A percentile compares a stretch with the other conserved stretches of the same genome.
These are phyloP conservation scores for Trichopoda pennipes DNA, from an alignment of 2,888 invertebrate species.

Conservation along the genomic window DNA sequence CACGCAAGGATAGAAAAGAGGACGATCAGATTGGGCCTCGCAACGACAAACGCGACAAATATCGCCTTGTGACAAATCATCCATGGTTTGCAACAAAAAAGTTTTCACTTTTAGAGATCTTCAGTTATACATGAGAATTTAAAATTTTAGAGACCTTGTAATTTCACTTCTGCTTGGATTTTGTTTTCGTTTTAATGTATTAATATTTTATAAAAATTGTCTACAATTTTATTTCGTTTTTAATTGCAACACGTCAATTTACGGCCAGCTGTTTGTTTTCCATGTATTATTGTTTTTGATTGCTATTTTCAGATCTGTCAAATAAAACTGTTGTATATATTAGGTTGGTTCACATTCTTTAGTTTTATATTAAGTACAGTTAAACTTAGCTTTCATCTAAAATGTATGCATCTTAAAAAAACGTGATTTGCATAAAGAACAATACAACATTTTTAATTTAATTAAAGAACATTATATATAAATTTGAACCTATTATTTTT, in stretches of 20 bases:
- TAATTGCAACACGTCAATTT: slow-evolving; percentile 67
- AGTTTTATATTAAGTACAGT: no score
- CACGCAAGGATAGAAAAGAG: slow-evolving; percentile 98
- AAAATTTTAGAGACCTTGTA: slow-evolving; percentile 2
- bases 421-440: no score
- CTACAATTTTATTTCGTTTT: slow-evolving; percentile 38
- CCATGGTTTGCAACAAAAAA: slow-evolving; percentile 73
- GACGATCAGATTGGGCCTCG: slow-evolving; percentile 94
- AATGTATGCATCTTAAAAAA: no score
- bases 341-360: no score
- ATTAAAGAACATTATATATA: no score
- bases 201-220: slow-evolving; percentile 23
- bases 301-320: slow-evolving; percentile 54
- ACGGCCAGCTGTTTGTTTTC: slow-evolving; percentile 58
- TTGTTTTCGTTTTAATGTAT: not conserved
- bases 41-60: slow-evolving; percentile 99
- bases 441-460: no score
- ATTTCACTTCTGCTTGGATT: not conserved
- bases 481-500: no score
- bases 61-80: slow-evolving; percentile 84
- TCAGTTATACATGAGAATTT: slow-evolving; percentile 39
- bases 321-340: slow-evolving; percentile 1
- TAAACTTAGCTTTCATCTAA: no score
- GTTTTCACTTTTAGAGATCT: slow-evolving; percentile 36
- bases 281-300: slow-evolving; percentile 42